Evolutionary conservation across 2,797 vertebrate species (phyloP), one percentile per base, ranked within the genome.

Genomic region (Liparis tanakae): DNA sequence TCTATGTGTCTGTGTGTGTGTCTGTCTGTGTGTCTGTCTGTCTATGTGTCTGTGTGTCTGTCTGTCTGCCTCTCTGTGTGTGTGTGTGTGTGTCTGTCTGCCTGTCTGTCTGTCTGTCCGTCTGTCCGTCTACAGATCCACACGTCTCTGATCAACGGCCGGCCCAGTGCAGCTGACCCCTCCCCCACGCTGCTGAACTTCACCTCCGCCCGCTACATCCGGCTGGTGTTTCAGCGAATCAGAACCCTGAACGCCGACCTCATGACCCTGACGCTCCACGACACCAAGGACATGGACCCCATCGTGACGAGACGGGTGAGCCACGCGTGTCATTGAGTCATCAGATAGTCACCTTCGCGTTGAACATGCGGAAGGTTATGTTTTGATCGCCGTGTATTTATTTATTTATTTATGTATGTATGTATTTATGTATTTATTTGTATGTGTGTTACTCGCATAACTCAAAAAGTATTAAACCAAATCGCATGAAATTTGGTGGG

Each of bases 281-380:
- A 97, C 89, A 95, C 92, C 41, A 91, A 65, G 75, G 97, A 99
- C 78, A 87, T 97, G 2, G 98, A 99, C 82, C 95, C 94, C 59
- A 99, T 98, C 58, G 97, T 99, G 86, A 97, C 96, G 7, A 95
- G 98, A 84, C 94, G 97, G 92, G 98, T 99, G 93, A 94, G 96
- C 2, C n/a, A 51, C 7, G 22, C 10, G 4, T 51, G 20, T 22
- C n/a, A n/a, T 50, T 50, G 13, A 36, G 18, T 65, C 34, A 56
- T 68, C 43, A 12, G 9, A 36, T 46, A 14, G 50, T n/a, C n/a
- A n/a, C n/a, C n/a, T n/a, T n/a, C n/a, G n/a, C n/a, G n/a, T 25
- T 13, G 50, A 50, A 30, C n/a, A 13, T 50, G 14, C 25, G 25
- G n/a, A n/a, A n/a, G n/a, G n/a, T n/a, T n/a, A n/a, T n/a, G n/a